Percentiles rank a stretch among this genome's conserved stretches.
phyloP scores from a whole-genome alignment of 2,113 vertebrate species.

The Girardinichthys multiradiatus region DNA sequence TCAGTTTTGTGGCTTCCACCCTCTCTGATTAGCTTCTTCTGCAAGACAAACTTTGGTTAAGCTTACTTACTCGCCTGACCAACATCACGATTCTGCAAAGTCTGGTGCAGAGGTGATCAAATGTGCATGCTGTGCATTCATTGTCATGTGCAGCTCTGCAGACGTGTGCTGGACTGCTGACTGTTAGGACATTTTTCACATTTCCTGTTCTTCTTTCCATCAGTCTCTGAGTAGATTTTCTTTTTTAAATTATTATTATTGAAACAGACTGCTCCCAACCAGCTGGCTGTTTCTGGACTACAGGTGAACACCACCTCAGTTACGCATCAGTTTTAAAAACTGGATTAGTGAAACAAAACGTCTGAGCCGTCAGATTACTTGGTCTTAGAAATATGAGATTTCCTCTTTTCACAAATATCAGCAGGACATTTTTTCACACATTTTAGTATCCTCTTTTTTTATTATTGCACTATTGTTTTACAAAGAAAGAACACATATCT shows the following conservation, averaged over 20 bases:
- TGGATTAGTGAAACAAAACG: not conserved
- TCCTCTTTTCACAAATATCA: constrained; percentile 15
- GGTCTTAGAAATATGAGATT: not conserved
- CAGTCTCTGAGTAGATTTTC: constrained; percentile 17
- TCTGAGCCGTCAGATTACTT: not conserved
- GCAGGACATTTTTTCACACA: not conserved
- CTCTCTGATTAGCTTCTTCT: not conserved
- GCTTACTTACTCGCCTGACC: not conserved
- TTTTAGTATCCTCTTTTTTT: constrained; percentile 30
- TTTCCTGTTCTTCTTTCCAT: constrained; percentile 70
- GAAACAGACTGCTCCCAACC: not conserved
- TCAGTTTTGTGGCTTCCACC: not conserved
- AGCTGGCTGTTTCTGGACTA: not conserved
- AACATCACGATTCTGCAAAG: not conserved
- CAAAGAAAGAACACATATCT: constrained; percentile 39
- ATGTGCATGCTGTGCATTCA: constrained; percentile 11
- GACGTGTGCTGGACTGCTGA: constrained; percentile 65
- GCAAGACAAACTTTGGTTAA: not conserved
- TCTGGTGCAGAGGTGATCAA: not conserved
- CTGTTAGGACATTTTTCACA: constrained; percentile 55
- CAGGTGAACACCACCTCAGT: not conserved
- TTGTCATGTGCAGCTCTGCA: constrained; percentile 4
- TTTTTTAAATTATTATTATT: not conserved
- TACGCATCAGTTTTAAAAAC: not conserved
- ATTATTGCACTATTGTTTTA: constrained; percentile 17